Evolutionary conservation across 2,797 vertebrate species (phyloP).

Genomic region (Hypotaenidia okinawae): DNA sequence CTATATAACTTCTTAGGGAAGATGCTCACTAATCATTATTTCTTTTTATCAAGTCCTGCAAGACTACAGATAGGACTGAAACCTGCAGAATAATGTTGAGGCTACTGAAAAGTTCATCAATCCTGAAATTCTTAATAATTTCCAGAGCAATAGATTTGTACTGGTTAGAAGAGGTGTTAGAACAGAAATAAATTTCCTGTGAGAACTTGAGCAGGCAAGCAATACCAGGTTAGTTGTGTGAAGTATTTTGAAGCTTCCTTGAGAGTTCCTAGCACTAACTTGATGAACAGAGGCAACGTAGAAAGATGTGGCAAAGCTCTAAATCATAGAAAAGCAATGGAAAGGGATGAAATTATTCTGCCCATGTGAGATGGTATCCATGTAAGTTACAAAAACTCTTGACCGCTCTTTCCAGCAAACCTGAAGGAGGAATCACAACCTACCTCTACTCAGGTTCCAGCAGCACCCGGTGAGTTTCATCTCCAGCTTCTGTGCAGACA

Average conservation of each 20-base stretch:
- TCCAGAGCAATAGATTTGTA: neutral
- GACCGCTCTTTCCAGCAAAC: neutral
- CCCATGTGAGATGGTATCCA: neutral
- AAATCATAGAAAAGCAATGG: neutral
- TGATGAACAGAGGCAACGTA: neutral
- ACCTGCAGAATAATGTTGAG: neutral
- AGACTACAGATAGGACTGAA: neutral
- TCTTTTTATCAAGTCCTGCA: neutral
- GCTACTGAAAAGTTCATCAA: neutral
- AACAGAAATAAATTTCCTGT: neutral
- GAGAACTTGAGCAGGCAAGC: neutral
- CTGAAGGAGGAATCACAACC: neutral
- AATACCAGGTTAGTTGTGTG: neutral
- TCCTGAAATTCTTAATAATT: neutral
- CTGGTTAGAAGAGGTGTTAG: neutral
- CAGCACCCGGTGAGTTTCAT: neutral
- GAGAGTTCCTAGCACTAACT: neutral
- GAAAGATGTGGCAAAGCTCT: neutral
- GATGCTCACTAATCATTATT: neutral
- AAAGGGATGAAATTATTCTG: neutral
- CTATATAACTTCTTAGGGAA: neutral
- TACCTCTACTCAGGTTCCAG: neutral
- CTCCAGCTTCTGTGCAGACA: neutral
- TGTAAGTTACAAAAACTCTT: neutral
- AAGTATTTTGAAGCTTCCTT: conserved; percentile 13